Evolutionary conservation across 2,888 invertebrate species (phyloP).

Genomic region (Erebia epiphron): DNA sequence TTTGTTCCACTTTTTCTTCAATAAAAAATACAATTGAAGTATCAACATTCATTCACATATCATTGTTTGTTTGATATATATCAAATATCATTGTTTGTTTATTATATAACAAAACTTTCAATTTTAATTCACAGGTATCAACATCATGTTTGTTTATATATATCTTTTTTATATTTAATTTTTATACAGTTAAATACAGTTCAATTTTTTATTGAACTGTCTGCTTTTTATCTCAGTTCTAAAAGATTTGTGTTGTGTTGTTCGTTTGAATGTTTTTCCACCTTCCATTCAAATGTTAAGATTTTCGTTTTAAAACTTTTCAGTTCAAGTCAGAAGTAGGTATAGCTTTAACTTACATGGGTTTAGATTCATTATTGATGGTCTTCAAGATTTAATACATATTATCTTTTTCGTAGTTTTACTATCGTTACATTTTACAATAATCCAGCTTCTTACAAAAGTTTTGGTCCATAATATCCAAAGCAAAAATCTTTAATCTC

Average conservation of each 20-base stretch:
- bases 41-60: not conserved
- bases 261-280: too few species aligned
- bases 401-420: too few species aligned
- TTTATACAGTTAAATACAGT: too few species aligned
- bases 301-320: not conserved
- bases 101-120: constrained; percentile 23
- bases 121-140: constrained; percentile 8
- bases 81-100: constrained; percentile 9
- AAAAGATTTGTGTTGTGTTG: too few species aligned
- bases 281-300: not conserved
- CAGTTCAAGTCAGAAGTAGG: not conserved
- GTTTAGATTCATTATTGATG: too few species aligned
- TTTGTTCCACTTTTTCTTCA: constrained; percentile 9
- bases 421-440: too few species aligned
- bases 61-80: too few species aligned
- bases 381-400: too few species aligned
- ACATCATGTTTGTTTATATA: not conserved
- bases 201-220: too few species aligned
- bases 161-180: not conserved
- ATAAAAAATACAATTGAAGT: not conserved
- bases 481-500: not conserved
- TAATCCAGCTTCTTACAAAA: too few species aligned
- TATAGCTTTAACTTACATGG: too few species aligned
- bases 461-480: not conserved
- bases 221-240: too few species aligned